Conservation (phyloP, 2,113 vertebrate species). For the Coracopsis vasa region DNA sequence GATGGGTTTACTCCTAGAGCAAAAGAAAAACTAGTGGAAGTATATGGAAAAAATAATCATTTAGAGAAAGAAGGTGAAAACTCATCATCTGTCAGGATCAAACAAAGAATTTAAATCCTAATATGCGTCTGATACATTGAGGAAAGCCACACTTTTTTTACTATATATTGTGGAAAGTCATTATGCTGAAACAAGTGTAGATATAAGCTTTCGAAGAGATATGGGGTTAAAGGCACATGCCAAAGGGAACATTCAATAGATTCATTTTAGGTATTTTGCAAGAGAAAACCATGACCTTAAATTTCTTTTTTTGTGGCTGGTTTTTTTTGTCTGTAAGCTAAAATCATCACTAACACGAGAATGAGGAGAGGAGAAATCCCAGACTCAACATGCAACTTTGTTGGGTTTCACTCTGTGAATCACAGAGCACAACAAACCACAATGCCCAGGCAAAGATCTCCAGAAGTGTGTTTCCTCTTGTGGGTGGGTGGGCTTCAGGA, state of each 20-base stretch:
- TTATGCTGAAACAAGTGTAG: neutral
- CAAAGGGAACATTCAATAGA: neutral
- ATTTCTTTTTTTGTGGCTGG: neutral
- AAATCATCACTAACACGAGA: neutral
- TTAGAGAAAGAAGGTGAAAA: neutral
- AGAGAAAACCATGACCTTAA: neutral
- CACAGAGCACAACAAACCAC: neutral
- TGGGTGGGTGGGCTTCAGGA: fast-evolving
- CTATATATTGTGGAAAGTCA: neutral
- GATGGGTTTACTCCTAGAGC: neutral
- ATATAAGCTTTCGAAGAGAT: neutral
- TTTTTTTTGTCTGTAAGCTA: neutral
- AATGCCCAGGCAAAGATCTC: neutral
- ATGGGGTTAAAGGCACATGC: neutral
- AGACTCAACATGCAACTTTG: neutral
- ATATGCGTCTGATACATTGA: neutral
- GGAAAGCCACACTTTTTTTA: neutral
- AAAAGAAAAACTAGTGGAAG: neutral
- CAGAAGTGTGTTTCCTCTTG: fast-evolving
- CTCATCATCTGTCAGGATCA: neutral
- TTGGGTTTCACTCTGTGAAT: neutral
- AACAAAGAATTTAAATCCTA: neutral
- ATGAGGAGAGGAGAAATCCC: neutral
- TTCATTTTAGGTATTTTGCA: neutral
- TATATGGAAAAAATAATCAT: neutral